These are phyloP conservation scores for Oncorhynchus clarkii DNA, from an alignment of 2,113 vertebrate genomes.

Conservation along the genomic window DNA sequence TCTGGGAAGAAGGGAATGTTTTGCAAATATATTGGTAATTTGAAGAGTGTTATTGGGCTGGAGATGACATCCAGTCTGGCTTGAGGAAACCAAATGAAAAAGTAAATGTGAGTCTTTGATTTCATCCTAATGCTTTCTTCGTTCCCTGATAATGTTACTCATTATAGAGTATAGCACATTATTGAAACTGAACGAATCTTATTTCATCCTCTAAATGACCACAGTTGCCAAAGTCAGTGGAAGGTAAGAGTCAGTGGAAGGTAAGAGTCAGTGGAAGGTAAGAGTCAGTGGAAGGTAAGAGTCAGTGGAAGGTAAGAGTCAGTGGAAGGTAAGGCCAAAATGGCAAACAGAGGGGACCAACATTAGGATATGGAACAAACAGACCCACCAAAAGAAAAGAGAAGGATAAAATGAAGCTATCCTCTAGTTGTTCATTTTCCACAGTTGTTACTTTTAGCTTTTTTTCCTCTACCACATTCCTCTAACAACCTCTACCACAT, in stretches of 20 bases:
- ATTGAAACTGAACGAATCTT: slow-evolving; percentile 17
- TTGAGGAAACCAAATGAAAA: slow-evolving; percentile 52
- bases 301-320: no score
- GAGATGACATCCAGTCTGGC: slow-evolving; percentile 47
- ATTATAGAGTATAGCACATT: slow-evolving; percentile 4
- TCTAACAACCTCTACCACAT: no score
- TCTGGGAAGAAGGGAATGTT: slow-evolving; percentile 69
- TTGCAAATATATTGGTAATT: slow-evolving; percentile 60
- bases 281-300: no score
- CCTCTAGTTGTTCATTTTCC: no score
- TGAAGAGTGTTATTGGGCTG: slow-evolving; percentile 55
- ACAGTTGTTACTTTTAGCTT: no score
- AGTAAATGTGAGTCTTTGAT: slow-evolving; percentile 33
- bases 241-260: background rate
- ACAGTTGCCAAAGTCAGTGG: slow-evolving; percentile 8
- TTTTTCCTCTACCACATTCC: no score
- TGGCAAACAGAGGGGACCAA: background rate
- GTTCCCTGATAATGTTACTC: slow-evolving; percentile 6
- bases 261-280: slow-evolving; percentile 2
- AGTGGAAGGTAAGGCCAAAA: background rate
- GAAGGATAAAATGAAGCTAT: no score
- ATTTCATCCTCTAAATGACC: slow-evolving; percentile 17
- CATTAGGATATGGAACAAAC: background rate
- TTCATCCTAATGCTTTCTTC: slow-evolving; percentile 22
- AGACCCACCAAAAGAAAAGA: no score